Evolutionary conservation across 2,797 vertebrate genomes (phyloP).

Genomic region (Clarias platycephalus): DNA sequence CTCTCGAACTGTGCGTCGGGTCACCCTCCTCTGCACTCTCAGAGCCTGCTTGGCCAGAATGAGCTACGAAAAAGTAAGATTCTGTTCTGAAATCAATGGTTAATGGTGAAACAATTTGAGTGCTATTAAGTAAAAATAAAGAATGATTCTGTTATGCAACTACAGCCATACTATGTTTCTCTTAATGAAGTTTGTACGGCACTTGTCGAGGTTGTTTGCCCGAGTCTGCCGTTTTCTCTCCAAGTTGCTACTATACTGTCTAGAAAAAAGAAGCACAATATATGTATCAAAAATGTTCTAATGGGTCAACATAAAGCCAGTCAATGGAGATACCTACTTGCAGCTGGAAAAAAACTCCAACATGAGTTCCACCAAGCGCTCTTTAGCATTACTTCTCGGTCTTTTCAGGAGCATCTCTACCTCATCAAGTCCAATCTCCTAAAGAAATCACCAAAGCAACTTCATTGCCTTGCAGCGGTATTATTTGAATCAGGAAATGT

Average conservation of each 20-base stretch:
- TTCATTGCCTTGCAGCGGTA: neutral
- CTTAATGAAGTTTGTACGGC: conserved; percentile 78
- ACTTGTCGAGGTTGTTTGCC: conserved; percentile 85
- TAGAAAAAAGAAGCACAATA: conserved; percentile 57
- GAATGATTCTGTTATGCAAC: neutral
- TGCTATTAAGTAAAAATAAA: neutral
- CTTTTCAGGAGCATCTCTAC: conserved; percentile 81
- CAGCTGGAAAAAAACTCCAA: conserved; percentile 87
- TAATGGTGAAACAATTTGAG: neutral
- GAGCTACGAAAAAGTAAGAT: conserved; percentile 66
- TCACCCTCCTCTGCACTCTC: conserved; percentile 69
- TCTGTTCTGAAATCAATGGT: neutral
- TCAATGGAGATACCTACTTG: conserved; percentile 74
- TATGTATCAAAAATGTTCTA: neutral
- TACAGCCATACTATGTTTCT: conserved; percentile 79
- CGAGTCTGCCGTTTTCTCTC: conserved; percentile 77
- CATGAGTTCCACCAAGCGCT: conserved; percentile 77
- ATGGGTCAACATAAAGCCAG: neutral
- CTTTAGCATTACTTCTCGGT: conserved; percentile 75
- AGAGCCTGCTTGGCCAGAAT: conserved; percentile 80
- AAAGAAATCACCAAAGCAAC: conserved; percentile 2
- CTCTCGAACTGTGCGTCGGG: conserved; percentile 72
- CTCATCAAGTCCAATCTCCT: conserved; percentile 85
- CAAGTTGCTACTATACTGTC: conserved; percentile 78
- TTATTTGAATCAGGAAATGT: neutral